These are phyloP conservation scores for Drosophila chauvacae DNA, from an alignment of 1,140 invertebrate genomes.

Conservation along the genomic window DNA sequence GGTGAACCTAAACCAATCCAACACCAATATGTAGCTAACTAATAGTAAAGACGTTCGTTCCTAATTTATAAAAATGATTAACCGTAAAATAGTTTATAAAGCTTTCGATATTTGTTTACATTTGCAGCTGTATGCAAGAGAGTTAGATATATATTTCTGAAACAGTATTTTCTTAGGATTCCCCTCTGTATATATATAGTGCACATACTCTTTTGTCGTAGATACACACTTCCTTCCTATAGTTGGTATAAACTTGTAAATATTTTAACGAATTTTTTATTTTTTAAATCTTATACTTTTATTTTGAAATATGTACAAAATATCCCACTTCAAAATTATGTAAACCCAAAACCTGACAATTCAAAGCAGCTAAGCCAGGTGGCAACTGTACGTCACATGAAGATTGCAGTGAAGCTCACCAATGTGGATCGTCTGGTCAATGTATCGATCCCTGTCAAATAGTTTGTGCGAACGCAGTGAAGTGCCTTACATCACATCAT, in stretches of 20 bases:
- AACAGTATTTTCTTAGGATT: slow-evolving; percentile 42
- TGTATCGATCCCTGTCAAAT: slow-evolving; percentile 89
- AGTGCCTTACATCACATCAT: slow-evolving; percentile 87
- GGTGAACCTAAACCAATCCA: slow-evolving; percentile 59
- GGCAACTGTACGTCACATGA: slow-evolving; percentile 87
- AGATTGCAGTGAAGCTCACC: slow-evolving; percentile 88
- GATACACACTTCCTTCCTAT: slow-evolving; percentile 79
- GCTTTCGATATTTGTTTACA: slow-evolving; percentile 36
- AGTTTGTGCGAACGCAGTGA: slow-evolving; percentile 86
- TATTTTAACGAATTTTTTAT: slow-evolving; percentile 85
- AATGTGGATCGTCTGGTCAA: slow-evolving; percentile 87
- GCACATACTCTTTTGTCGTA: slow-evolving; percentile 65
- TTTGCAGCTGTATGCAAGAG: slow-evolving; percentile 48
- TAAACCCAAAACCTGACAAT: slow-evolving; percentile 42
- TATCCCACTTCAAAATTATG: slow-evolving; percentile 59
- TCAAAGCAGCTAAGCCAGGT: slow-evolving; percentile 83
- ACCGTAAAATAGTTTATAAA: slow-evolving; percentile 73
- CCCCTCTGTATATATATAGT: slow-evolving; percentile 65
- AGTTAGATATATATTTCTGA: slow-evolving; percentile 42
- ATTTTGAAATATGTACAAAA: slow-evolving; percentile 76
- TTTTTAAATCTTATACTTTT: slow-evolving; percentile 78
- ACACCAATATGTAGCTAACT: slow-evolving; percentile 17
- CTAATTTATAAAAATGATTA: slow-evolving; percentile 73
- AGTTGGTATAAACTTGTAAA: slow-evolving; percentile 85
- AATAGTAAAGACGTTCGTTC: slow-evolving; percentile 55